Base-by-base conservation (phyloP, 2,797 vertebrate species). In the Nasua narica region DNA sequence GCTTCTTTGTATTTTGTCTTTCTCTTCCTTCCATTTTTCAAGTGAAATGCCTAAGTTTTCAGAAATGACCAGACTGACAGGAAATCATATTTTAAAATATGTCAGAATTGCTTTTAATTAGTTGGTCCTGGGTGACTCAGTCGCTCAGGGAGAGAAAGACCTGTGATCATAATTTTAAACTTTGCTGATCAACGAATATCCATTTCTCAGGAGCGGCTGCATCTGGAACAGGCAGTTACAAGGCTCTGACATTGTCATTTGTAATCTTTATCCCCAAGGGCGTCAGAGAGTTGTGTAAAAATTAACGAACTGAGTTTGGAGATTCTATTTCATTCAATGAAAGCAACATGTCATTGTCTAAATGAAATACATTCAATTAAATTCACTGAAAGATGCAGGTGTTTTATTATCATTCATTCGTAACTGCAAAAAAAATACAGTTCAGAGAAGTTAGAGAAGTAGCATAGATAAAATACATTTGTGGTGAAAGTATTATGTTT, bases 11-110 rank as follows among this genome's bases (percentile, higher is more conserved):
- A 2, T 67, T 88, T 90, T 84, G 52, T 96, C 60, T 72, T 93
- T 91, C 35, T 87, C 37, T 76, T 76, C 32, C 81, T 91, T 87
- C n/a, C 15, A 52, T 89, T 74, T 96, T 95, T 90, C 52, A 90
- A 72, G 32, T 81, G 37, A 87, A 95, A 88, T 54, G 60, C 65
- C 37, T 23, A 87, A 91, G 70, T 25, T 70, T 79, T 95, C 72
- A 16, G 16, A 76, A 84, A 58, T 60, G 29, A 48, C 54, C 40
- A 78, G 16, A 90, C 27, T 86, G 43, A 91, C 8, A 87, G 70
- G 27, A 78, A 86, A 76, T 77, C n/a, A 43, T 12, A 43, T 50
- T 87, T 96, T 69, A 90, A 90, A 96, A 52, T 58, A 32, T 81
- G 5, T 58, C 67, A 3, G 18, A 48, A 19, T 90, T 79, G 10